These are phyloP conservation scores for Ptilonorhynchus violaceus DNA, from an alignment of 2,113 vertebrate species.

Conservation along the genomic window DNA sequence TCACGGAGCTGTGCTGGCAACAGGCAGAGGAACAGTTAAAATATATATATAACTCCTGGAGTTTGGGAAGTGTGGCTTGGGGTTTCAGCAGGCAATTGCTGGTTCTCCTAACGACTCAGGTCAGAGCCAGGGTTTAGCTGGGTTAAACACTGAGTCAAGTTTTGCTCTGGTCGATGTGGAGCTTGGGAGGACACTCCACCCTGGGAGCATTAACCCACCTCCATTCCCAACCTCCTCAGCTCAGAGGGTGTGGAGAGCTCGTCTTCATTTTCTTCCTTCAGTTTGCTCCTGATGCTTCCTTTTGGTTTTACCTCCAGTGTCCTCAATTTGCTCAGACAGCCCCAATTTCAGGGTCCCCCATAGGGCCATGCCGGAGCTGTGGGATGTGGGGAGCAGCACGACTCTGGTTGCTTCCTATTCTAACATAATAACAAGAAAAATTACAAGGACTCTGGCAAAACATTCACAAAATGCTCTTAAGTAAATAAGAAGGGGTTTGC, in stretches of 20 bases:
- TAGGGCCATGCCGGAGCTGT: background rate
- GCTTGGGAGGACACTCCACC: background rate
- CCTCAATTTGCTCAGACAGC: background rate
- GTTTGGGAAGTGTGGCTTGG: background rate
- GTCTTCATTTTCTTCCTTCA: background rate
- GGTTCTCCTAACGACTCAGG: background rate
- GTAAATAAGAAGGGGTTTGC: background rate
- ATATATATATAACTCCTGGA: background rate
- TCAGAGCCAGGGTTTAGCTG: background rate
- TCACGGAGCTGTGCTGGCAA: background rate
- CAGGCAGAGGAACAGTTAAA: background rate
- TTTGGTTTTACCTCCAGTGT: background rate
- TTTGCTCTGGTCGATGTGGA: background rate
- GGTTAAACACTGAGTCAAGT: background rate
- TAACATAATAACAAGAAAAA: background rate
- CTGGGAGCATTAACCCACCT: background rate
- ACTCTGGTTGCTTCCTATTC: background rate
- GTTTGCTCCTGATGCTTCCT: background rate
- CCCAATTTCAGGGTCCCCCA: background rate
- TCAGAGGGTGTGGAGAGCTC: background rate
- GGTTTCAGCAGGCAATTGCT: background rate
- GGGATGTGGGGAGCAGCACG: background rate
- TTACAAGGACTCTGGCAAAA: background rate
- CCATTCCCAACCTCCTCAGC: rapidly evolving
- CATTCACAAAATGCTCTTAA: background rate